These are phyloP conservation scores for Aleiodes leptofemur DNA, from an alignment of 2,888 invertebrate species.

Conservation along the genomic window DNA sequence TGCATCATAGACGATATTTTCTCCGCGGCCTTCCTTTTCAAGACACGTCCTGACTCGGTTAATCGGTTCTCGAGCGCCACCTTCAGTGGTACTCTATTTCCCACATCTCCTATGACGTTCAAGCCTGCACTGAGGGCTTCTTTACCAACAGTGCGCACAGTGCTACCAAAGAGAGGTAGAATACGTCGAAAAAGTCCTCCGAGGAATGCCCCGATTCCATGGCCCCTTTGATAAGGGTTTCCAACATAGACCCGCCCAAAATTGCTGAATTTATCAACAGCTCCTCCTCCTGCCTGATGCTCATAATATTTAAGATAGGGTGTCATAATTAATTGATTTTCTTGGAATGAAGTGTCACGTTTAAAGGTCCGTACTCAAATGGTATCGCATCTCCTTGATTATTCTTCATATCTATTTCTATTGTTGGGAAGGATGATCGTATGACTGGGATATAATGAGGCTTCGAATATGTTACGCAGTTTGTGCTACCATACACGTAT, in stretches of 20 bases:
- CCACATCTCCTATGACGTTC: background rate
- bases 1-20: background rate
- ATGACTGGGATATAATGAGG: background rate
- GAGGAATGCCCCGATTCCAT: too few relatives aligned
- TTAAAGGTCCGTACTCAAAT: slow-evolving; percentile 4
- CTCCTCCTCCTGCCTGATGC: background rate
- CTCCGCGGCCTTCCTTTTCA: background rate
- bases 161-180: too few relatives aligned
- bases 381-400: background rate
- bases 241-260: background rate
- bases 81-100: background rate
- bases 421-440: background rate
- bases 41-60: background rate
- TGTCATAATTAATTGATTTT: background rate
- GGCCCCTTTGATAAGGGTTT: background rate
- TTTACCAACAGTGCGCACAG: background rate
- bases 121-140: slow-evolving; percentile 4
- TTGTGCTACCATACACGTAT: background rate
- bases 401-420: slow-evolving; percentile 3
- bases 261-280: background rate
- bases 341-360: slow-evolving; percentile 10
- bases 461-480: background rate
- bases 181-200: too few relatives aligned
- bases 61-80: background rate
- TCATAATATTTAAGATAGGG: slow-evolving; percentile 2